phyloP scores from a whole-genome alignment of 2,888 invertebrate species.

The Octonoba sinensis region DNA sequence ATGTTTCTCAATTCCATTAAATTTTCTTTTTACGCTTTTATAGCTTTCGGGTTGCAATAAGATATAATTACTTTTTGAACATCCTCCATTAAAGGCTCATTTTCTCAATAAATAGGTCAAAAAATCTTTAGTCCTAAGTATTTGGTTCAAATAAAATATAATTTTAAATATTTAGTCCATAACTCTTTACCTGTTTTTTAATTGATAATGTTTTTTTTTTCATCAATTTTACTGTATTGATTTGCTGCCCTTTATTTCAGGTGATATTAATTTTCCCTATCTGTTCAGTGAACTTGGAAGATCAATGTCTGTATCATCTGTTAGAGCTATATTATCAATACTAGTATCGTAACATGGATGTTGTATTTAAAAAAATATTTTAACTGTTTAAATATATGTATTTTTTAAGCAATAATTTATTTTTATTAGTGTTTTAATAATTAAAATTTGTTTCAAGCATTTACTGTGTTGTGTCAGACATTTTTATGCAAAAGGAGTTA shows the following conservation, averaged over 20 bases:
- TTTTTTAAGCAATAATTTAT: constrained; percentile 11
- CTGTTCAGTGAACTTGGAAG: constrained; percentile 20
- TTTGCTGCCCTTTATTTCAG: constrained; percentile 11
- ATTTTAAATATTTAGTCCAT: too few species aligned
- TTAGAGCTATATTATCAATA: constrained; percentile 36
- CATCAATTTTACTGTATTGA: background rate
- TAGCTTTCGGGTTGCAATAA: too few species aligned
- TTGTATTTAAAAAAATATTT: constrained; percentile 16
- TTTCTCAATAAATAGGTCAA: too few species aligned
- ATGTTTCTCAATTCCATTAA: too few species aligned
- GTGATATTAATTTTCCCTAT: constrained; percentile 33
- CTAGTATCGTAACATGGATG: background rate
- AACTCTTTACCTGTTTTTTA: too few species aligned
- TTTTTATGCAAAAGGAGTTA: background rate
- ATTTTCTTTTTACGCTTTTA: too few species aligned
- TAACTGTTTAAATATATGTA: constrained; percentile 2
- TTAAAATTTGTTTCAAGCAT: background rate
- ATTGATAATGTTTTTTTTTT: too few species aligned
- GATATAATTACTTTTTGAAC: too few species aligned
- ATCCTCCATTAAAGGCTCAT: too few species aligned
- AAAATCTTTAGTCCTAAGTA: too few species aligned
- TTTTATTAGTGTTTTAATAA: background rate
- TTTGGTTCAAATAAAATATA: too few species aligned
- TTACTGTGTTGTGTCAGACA: background rate
- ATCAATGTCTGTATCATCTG: constrained; percentile 37